Evolutionary conservation across 2,113 vertebrate species (phyloP).

Genomic region (Salvelinus sp.): DNA sequence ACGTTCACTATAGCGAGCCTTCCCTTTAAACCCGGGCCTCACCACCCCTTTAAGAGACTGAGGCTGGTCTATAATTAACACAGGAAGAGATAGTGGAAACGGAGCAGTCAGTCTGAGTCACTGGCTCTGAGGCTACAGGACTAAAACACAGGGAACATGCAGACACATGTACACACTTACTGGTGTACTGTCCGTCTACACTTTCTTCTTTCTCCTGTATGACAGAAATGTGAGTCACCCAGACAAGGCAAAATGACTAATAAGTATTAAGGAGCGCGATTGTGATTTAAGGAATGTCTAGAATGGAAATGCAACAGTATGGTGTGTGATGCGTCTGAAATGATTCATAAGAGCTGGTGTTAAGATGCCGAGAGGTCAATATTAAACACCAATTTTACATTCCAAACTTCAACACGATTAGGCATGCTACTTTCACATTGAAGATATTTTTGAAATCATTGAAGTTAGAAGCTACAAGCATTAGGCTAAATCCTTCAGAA

Average conservation of each 20-base stretch:
- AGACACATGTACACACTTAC: constrained; percentile 43
- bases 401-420: too few relatives aligned
- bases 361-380: too few relatives aligned
- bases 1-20: constrained; percentile 57
- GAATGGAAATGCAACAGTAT: too few relatives aligned
- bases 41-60: constrained; percentile 68
- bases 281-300: neutral
- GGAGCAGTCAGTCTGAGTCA: constrained; percentile 73
- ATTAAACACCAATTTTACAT: too few relatives aligned
- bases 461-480: too few relatives aligned
- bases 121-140: constrained; percentile 35
- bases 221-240: constrained; percentile 58
- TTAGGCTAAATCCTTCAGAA: too few relatives aligned
- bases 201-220: constrained; percentile 62
- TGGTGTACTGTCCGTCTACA: constrained; percentile 38
- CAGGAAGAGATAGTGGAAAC: constrained; percentile 71
- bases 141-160: constrained; percentile 51
- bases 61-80: constrained; percentile 74
- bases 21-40: constrained; percentile 55
- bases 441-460: too few relatives aligned
- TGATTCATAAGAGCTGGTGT: too few relatives aligned
- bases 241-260: constrained; percentile 44
- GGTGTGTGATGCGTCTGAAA: too few relatives aligned
- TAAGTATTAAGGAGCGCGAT: neutral
- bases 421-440: too few relatives aligned